Evolutionary conservation across 2,113 vertebrate genomes (phyloP).

Genomic region (Pterophyllum scalare): DNA sequence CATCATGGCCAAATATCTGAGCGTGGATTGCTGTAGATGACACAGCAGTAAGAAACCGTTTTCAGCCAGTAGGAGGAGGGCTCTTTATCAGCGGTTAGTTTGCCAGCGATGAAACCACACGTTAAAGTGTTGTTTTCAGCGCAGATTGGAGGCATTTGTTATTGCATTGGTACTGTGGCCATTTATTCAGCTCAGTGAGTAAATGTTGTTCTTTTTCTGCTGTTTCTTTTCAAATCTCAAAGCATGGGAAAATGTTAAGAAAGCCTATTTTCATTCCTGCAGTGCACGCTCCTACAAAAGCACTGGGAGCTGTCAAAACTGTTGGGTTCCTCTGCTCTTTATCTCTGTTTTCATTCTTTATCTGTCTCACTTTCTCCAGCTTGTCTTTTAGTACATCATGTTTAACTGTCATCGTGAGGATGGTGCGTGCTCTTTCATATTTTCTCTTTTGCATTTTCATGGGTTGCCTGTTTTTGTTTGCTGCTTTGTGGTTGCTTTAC

Average conservation of each 20-base stretch:
- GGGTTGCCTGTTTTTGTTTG: background rate
- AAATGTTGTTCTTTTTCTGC: background rate
- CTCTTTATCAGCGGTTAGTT: background rate
- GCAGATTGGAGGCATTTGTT: background rate
- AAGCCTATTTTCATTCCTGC: no score
- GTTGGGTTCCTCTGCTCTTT: background rate
- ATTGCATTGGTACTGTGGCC: background rate
- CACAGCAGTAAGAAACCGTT: background rate
- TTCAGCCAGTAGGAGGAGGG: background rate
- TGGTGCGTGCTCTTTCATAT: background rate
- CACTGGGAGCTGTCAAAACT: constrained; percentile 12
- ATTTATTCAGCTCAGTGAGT: background rate
- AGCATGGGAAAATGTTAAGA: background rate
- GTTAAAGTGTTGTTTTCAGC: background rate
- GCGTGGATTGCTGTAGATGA: background rate
- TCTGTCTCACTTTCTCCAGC: constrained; percentile 18
- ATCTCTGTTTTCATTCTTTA: background rate
- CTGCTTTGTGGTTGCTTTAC: background rate
- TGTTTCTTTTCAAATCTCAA: background rate
- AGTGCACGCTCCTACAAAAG: background rate
- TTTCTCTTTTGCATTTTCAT: background rate
- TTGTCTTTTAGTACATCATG: background rate
- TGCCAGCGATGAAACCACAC: background rate
- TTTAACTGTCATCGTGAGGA: constrained; percentile 4
- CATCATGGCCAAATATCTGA: background rate